A percentile compares a stretch with the other conserved stretches of the same genome.
Evolutionary conservation across 2,797 vertebrate species (phyloP).

Genomic region (Carduelis carduelis): DNA sequence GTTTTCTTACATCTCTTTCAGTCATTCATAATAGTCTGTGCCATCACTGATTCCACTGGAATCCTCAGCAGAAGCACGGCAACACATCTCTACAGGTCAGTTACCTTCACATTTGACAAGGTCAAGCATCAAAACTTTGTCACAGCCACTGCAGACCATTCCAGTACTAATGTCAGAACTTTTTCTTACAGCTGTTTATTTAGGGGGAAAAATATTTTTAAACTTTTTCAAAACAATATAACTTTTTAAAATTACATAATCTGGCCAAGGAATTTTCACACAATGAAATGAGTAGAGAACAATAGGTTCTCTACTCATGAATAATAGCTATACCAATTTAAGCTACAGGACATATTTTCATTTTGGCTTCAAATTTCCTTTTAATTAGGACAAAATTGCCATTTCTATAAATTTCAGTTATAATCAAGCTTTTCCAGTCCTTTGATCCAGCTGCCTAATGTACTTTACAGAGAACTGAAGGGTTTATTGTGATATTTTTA

Average conservation of each 20-base stretch:
- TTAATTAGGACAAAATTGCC: constrained; percentile 70
- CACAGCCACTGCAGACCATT: not conserved
- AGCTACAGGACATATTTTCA: constrained; percentile 44
- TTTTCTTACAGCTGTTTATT: not conserved
- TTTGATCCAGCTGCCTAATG: constrained; percentile 71
- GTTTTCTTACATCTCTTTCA: not conserved
- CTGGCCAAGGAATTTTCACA: not conserved
- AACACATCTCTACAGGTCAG: not conserved
- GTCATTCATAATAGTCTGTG: not conserved
- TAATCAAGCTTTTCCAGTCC: constrained; percentile 71
- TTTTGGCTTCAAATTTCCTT: constrained; percentile 76
- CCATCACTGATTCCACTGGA: not conserved
- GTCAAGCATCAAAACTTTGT: not conserved
- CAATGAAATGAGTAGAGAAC: not conserved
- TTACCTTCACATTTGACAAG: not conserved
- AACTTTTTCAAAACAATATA: not conserved
- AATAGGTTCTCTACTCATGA: not conserved
- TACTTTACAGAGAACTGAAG: constrained; percentile 74
- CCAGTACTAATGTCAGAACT: not conserved
- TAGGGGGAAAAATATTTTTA: not conserved
- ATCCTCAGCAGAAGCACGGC: not conserved
- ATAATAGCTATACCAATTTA: not conserved
- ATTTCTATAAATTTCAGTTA: constrained; percentile 76
- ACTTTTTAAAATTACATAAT: not conserved
- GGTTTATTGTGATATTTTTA: constrained; percentile 65